Evolutionary conservation across 2,797 vertebrate species (phyloP).

Genomic region (Crax fasciolata): DNA sequence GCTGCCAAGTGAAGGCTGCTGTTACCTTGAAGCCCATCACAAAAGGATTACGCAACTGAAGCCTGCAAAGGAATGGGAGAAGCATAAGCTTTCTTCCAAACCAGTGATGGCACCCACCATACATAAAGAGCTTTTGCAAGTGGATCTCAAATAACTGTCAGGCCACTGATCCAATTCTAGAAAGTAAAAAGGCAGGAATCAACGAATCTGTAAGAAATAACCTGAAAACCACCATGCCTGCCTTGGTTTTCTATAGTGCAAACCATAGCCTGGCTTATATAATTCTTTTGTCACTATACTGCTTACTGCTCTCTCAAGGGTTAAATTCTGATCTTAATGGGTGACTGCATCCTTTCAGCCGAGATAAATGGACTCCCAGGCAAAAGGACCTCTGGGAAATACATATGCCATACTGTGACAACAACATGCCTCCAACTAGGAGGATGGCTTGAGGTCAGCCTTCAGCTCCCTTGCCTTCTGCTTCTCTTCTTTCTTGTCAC

Average conservation of each 20-base stretch:
- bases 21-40: not conserved
- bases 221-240: not conserved
- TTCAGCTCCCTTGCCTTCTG: conserved; percentile 55
- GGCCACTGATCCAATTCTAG: not conserved
- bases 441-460: conserved; percentile 49
- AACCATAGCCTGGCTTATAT: not conserved
- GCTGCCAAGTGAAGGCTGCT: not conserved
- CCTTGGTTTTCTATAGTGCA: not conserved
- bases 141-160: not conserved
- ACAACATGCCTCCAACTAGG: conserved; percentile 42
- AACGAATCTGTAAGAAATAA: not conserved
- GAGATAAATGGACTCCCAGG: conserved; percentile 61
- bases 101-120: not conserved
- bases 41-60: conserved; percentile 9
- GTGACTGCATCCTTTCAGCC: conserved; percentile 41
- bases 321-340: conserved; percentile 25
- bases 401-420: conserved; percentile 39
- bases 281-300: not conserved
- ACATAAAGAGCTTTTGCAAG: not conserved
- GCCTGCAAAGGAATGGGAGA: conserved; percentile 21
- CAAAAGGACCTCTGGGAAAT: conserved; percentile 50
- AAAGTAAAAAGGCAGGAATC: not conserved
- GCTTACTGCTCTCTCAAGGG: conserved; percentile 1
- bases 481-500: conserved; percentile 31
- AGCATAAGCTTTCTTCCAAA: conserved; percentile 25